These are phyloP conservation scores for Tyrannus savana DNA, from an alignment of 2,113 vertebrate genomes.

Conservation along the genomic window DNA sequence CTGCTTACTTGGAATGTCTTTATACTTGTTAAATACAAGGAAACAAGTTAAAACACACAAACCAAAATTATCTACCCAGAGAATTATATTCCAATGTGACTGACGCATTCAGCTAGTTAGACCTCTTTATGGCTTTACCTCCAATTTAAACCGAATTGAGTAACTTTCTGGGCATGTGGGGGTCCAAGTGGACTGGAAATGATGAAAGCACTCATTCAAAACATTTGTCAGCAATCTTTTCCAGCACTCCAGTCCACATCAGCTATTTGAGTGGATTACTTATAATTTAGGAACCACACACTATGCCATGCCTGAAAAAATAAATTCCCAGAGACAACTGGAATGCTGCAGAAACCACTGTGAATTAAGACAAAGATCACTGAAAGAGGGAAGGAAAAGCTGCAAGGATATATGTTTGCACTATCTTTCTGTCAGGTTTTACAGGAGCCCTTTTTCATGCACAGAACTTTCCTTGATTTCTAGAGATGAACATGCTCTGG, in stretches of 20 bases:
- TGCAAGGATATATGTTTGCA: background rate
- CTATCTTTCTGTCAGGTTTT: background rate
- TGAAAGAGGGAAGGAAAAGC: background rate
- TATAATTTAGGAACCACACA: background rate
- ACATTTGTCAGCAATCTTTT: constrained; percentile 21
- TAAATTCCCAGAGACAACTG: background rate
- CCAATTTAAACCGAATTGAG: background rate
- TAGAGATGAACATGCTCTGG: background rate
- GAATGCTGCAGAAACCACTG: background rate
- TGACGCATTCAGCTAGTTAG: background rate
- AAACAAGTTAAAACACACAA: constrained; percentile 12
- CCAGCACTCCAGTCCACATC: background rate
- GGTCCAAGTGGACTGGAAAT: background rate
- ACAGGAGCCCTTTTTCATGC: background rate
- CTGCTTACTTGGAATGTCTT: background rate
- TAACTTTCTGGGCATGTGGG: background rate
- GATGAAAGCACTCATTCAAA: background rate
- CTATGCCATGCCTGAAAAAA: background rate
- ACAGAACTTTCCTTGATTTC: background rate
- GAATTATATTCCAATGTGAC: background rate
- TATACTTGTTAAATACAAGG: constrained; percentile 1
- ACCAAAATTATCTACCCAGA: background rate
- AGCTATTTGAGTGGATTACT: background rate
- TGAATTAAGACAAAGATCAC: background rate
- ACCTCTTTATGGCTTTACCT: background rate